A percentile compares a stretch with the other conserved stretches of the same genome.
These are phyloP conservation scores for Conomelus anceps DNA, from an alignment of 2,888 invertebrate species.

Conservation along the genomic window DNA sequence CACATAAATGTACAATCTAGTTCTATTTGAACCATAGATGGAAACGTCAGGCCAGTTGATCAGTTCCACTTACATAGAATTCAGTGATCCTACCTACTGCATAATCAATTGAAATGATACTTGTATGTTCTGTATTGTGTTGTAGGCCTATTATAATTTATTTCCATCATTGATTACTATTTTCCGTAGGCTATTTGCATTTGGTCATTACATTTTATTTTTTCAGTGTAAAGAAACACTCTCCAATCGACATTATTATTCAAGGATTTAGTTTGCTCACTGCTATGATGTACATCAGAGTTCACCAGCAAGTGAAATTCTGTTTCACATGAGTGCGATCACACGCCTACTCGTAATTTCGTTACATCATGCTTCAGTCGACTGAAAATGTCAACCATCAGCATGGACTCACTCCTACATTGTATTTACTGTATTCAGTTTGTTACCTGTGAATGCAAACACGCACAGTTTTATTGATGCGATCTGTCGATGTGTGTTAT, in stretches of 20 bases:
- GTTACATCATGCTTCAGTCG: neutral
- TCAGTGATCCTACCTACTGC: neutral
- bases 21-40: neutral
- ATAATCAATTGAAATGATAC: neutral
- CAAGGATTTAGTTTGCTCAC: neutral
- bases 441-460: neutral
- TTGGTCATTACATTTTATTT: neutral
- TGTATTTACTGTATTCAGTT: neutral
- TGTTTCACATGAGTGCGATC: neutral
- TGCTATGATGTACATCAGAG: neutral
- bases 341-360: neutral
- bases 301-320: neutral
- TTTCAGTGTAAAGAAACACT: neutral
- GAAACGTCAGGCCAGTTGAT: neutral
- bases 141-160: neutral
- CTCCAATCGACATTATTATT: neutral
- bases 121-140: neutral
- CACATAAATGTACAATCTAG: neutral
- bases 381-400: neutral
- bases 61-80: too few species aligned
- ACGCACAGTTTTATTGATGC: neutral
- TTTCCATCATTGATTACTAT: neutral
- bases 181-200: neutral
- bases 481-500: neutral
- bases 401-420: neutral